Percentiles rank a stretch among this genome's conserved stretches.
phyloP scores from a whole-genome alignment of 92 coral and sea anemone genomes.

The Meandrina meandrites region DNA sequence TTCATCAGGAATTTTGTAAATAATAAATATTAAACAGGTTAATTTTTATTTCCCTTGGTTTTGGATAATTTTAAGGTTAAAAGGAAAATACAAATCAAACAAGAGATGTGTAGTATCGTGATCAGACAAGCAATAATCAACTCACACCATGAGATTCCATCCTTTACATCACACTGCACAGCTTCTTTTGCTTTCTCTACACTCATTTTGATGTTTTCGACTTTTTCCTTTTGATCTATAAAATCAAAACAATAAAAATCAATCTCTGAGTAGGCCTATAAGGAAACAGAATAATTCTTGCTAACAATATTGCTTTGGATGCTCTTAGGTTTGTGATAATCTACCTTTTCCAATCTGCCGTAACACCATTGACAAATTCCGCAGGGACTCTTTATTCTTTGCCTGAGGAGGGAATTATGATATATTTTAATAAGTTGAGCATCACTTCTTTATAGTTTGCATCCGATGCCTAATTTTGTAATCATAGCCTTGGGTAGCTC shows the following conservation, averaged over 20 bases:
- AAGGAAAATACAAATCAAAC: too few relatives aligned
- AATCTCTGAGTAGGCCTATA: background rate
- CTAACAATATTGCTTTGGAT: too few relatives aligned
- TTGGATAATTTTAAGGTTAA: too few relatives aligned
- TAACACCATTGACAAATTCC: constrained; percentile 96
- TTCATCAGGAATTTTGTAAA: too few relatives aligned
- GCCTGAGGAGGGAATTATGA: constrained; percentile 51
- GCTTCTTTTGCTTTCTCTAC: constrained; percentile 99
- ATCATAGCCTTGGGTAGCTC: too few relatives aligned
- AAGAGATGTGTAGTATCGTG: background rate
- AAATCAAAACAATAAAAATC: background rate
- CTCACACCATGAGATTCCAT: constrained; percentile 99
- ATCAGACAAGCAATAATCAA: background rate
- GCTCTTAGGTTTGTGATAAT: background rate
- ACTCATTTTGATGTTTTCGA: constrained; percentile 81
- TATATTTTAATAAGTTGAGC: background rate
- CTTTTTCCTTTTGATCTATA: constrained; percentile 77
- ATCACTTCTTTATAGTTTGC: too few relatives aligned
- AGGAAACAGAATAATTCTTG: background rate
- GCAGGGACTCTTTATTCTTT: constrained; percentile 84
- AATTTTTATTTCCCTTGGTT: too few relatives aligned
- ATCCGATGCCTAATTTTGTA: too few relatives aligned
- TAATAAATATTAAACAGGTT: too few relatives aligned
- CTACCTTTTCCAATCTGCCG: constrained; percentile 97
- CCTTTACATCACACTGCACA: constrained; percentile 84